Conservation (phyloP, 30 jellyfish, hydroid and myxozoan genomes). For the Aurelia sp. region DNA sequence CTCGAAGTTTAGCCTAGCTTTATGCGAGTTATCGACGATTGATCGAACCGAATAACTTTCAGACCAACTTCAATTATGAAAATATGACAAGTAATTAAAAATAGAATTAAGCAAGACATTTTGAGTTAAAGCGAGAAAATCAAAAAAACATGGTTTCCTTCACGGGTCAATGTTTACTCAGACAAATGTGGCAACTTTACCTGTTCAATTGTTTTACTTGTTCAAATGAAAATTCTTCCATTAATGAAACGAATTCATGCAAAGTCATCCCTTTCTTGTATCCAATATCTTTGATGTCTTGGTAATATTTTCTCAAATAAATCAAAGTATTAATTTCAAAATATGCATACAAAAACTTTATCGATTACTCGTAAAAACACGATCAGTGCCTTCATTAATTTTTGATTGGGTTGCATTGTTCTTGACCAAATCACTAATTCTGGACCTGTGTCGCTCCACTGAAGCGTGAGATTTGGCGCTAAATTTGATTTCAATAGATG, state of each 20-base stretch:
- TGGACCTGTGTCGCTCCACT: constrained; percentile 66
- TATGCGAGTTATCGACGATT: too few relatives aligned
- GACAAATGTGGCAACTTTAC: neutral
- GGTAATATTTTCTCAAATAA: neutral
- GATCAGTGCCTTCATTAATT: neutral
- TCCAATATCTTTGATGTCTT: neutral
- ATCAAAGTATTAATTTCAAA: neutral
- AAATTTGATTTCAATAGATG: neutral
- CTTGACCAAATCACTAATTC: constrained; percentile 52
- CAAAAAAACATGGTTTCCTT: neutral
- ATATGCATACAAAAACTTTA: neutral
- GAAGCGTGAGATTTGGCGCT: constrained; percentile 61
- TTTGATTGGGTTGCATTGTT: neutral
- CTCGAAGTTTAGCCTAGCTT: too few relatives aligned
- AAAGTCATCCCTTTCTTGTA: neutral
- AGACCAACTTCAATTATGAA: neutral
- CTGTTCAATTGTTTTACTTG: neutral
- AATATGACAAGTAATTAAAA: neutral
- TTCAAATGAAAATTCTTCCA: neutral
- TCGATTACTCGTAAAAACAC: neutral
- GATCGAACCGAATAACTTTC: too few relatives aligned
- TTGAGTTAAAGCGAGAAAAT: neutral
- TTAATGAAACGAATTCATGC: neutral
- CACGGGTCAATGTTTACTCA: constrained; percentile 4
- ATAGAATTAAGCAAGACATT: neutral